Percentiles rank a stretch among this genome's conserved stretches.
phyloP scores from a whole-genome alignment of 1,140 invertebrate genomes.

The Bactericera cockerelli region DNA sequence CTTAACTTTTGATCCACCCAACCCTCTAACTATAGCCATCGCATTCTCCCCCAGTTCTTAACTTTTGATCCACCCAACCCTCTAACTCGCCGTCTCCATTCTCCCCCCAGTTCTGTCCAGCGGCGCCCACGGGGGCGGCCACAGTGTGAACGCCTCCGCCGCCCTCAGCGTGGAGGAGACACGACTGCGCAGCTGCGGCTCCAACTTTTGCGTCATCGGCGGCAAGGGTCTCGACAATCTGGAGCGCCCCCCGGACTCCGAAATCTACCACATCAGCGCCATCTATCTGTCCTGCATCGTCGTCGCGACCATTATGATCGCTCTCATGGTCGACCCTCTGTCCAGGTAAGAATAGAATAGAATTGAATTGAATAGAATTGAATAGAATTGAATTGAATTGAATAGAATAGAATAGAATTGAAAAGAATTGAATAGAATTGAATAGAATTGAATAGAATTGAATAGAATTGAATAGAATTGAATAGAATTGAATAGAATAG shows the following conservation, averaged over 20 bases:
- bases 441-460: no score
- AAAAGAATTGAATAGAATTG: no score
- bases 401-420: no score
- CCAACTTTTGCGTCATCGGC: slow-evolving; percentile 61
- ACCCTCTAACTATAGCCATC: no score
- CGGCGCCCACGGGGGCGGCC: slow-evolving; percentile 46
- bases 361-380: no score
- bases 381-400: no score
- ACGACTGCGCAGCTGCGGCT: slow-evolving; percentile 52
- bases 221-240: slow-evolving; percentile 49
- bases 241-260: slow-evolving; percentile 55
- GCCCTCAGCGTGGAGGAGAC: slow-evolving; percentile 29
- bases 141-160: slow-evolving; percentile 31
- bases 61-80: no score
- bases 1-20: no score
- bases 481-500: no score
- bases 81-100: no score
- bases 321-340: slow-evolving; percentile 74
- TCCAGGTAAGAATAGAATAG: slow-evolving; percentile 42
- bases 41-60: no score
- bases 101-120: slow-evolving; percentile 58
- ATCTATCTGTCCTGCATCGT: slow-evolving; percentile 79
- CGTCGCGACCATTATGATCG: slow-evolving; percentile 68
- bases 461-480: no score
- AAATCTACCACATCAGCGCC: slow-evolving; percentile 72